Percentiles rank a stretch among this genome's conserved stretches.
These are phyloP conservation scores for Geodia barretti DNA, from an alignment of 37 sponge, comb jelly and placozoan genomes.

Conservation along the genomic window DNA sequence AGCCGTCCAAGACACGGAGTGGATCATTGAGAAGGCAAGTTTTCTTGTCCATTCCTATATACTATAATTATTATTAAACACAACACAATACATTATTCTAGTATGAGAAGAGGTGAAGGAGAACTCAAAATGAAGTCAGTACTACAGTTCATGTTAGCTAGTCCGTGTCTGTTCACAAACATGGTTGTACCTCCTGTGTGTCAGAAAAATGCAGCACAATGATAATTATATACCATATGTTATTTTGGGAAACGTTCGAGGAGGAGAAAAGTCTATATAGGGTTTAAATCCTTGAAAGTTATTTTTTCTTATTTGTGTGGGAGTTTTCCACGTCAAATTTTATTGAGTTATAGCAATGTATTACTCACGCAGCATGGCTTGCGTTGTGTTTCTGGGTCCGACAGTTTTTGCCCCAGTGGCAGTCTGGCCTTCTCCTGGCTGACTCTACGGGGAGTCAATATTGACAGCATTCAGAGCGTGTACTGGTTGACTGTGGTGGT, in stretches of 20 bases:
- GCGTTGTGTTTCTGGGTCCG: constrained; percentile 79
- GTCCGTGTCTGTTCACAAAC: constrained; percentile 74
- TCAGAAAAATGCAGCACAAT: too few relatives aligned
- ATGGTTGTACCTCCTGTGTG: constrained; percentile 83
- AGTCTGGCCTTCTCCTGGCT: constrained; percentile 75
- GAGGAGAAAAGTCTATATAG: too few relatives aligned
- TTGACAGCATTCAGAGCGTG: too few relatives aligned
- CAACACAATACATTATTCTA: not conserved
- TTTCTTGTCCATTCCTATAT: not conserved
- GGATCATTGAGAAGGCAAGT: constrained; percentile 75
- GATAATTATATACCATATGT: too few relatives aligned
- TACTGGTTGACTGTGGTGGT: too few relatives aligned
- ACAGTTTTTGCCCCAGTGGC: constrained; percentile 86
- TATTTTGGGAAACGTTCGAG: too few relatives aligned
- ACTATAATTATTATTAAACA: too few relatives aligned
- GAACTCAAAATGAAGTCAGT: not conserved
- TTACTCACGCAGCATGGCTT: constrained; percentile 73
- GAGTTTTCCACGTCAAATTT: too few relatives aligned
- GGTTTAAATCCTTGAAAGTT: too few relatives aligned
- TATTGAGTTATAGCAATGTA: not conserved
- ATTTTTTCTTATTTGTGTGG: too few relatives aligned
- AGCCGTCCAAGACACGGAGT: constrained; percentile 68
- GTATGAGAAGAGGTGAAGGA: not conserved
- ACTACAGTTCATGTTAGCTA: not conserved
- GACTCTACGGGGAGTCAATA: constrained; percentile 26